phyloP scores from a whole-genome alignment of 1,140 invertebrate species.

The Drosophila elegans region DNA sequence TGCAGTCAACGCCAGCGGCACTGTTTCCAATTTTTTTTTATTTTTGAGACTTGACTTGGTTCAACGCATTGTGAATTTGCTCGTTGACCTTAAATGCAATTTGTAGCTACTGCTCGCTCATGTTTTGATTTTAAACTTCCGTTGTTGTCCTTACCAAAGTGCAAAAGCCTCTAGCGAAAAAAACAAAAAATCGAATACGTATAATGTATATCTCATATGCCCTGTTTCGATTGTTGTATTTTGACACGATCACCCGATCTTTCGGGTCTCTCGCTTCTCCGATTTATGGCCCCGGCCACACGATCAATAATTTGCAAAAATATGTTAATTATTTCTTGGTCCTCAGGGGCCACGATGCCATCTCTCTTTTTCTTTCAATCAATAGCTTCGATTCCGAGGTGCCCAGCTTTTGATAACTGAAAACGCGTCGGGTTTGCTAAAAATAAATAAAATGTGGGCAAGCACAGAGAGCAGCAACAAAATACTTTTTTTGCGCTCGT shows the following conservation, averaged over 20 bases:
- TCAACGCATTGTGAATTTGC: constrained; percentile 73
- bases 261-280: constrained; percentile 20
- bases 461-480: constrained; percentile 32
- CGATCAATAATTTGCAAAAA: constrained; percentile 66
- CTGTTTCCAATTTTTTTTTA: constrained; percentile 20
- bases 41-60: constrained; percentile 47
- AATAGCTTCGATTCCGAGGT: constrained; percentile 4
- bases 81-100: constrained; percentile 71
- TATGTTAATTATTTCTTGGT: constrained; percentile 62
- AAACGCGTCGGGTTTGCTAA: constrained; percentile 63
- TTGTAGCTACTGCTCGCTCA: constrained; percentile 31
- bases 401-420: constrained; percentile 43
- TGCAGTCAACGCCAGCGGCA: constrained; percentile 2
- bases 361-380: constrained; percentile 6
- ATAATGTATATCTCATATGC: constrained; percentile 23
- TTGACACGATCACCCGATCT: constrained; percentile 28
- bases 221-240: constrained; percentile 24
- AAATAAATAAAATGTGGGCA: constrained; percentile 68
- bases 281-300: constrained; percentile 54
- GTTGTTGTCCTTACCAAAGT: constrained; percentile 75
- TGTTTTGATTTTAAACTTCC: constrained; percentile 52
- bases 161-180: constrained; percentile 55
- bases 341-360: constrained; percentile 10
- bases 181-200: constrained; percentile 5
- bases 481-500: constrained; percentile 49